Base-by-base conservation (phyloP, 2,113 vertebrate species). In the Taxidea taxus region DNA sequence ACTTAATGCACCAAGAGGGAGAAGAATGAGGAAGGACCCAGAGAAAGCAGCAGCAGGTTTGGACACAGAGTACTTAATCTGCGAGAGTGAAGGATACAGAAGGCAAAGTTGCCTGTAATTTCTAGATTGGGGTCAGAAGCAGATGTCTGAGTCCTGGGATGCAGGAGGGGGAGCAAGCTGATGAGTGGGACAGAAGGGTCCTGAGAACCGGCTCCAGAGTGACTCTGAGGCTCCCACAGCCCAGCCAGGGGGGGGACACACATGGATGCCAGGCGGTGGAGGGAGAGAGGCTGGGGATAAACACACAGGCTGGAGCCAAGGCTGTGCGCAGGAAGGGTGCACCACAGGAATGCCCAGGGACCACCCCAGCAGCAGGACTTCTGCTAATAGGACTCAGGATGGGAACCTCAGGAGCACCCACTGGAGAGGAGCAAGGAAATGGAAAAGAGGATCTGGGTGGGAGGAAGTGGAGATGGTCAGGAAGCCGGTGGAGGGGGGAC, bases 311-410 rank as follows among this genome's bases (percentile, higher is more conserved):
- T 1, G 0, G n/a, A 12, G 3, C 4, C 27, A 15, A 10, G 15
- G 31, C 13, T 0, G 4, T 4, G 25, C 0, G 68, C 60, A 18
- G 66, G 42, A 31, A n/a, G 20, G 6, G 16, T 1, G 15, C 10
- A 3, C 15, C n/a, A 15, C 0, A 4, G 27, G 39, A 25, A 9
- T 0, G 23, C 42, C 23, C 49, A 20, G 10, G 34, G 49, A 51
- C 49, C 14, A 7, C 49, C 49, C 49, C 49, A 4, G 13, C 34
- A 27, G 47, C 12, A 39, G 23, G n/a, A 44, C 2, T 11, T 16
- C 18, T 39, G 68, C 10, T 23, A 37, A 21, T 44, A 25, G 18
- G 37, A 25, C 37, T 23, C 1, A 6, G 23, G 68, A 12, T 2
- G 34, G 42, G n/a, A 31, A 60, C 23, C 16, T 7, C 2, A 31